These are phyloP conservation scores for Entomobrya multifasciata DNA, from an alignment of 2,888 invertebrate species.

Conservation along the genomic window DNA sequence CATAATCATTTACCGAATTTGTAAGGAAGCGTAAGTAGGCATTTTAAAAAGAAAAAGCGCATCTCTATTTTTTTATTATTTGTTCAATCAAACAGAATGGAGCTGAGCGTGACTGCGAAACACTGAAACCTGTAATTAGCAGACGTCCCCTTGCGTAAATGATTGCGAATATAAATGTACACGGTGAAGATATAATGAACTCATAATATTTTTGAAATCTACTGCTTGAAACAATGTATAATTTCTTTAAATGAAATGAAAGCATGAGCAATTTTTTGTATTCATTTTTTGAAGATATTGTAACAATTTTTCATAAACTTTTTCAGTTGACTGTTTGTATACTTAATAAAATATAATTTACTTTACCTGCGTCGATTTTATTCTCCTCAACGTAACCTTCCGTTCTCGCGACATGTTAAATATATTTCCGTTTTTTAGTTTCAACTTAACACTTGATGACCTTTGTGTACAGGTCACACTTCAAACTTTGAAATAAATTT, in stretches of 20 bases:
- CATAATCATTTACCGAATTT: neutral
- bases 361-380: conserved; percentile 79
- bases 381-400: conserved; percentile 78
- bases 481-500: neutral
- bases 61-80: too few relatives aligned
- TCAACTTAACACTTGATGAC: neutral
- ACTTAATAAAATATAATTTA: neutral
- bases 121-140: conserved; percentile 47
- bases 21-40: neutral
- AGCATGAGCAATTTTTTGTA: neutral
- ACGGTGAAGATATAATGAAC: neutral
- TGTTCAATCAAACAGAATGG: too few relatives aligned
- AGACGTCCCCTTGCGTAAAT: too few relatives aligned
- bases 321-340: neutral
- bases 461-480: neutral
- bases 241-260: neutral
- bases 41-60: conserved; percentile 18
- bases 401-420: conserved; percentile 77
- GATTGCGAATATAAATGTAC: too few relatives aligned
- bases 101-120: conserved; percentile 50
- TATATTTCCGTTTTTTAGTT: neutral
- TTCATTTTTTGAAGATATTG: too few relatives aligned
- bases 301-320: too few relatives aligned
- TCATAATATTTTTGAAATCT: too few relatives aligned
- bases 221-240: neutral